Evolutionary conservation across 2,797 vertebrate genomes (phyloP).

Genomic region (Myotis myotis): DNA sequence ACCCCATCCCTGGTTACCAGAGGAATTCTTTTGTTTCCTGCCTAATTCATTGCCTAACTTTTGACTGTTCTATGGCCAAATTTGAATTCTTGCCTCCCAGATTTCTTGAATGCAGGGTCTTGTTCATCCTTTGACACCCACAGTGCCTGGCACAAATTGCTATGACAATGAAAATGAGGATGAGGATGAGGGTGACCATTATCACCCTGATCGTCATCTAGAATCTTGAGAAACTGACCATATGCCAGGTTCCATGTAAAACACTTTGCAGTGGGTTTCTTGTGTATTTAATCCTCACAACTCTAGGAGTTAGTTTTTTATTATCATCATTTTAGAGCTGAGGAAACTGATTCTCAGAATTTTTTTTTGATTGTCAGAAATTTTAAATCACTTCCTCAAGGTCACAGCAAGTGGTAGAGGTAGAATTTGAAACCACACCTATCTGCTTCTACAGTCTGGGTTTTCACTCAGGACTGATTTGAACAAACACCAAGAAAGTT

Average conservation of each 20-base stretch:
- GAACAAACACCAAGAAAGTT: neutral
- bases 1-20: slow-evolving; percentile 1
- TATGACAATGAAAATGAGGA: neutral
- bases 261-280: neutral
- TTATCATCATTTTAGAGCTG: neutral
- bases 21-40: slow-evolving; percentile 49
- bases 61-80: neutral
- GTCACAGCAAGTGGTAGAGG: neutral
- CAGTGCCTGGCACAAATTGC: neutral
- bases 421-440: neutral
- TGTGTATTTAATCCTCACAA: neutral
- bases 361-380: neutral
- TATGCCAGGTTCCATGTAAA: neutral
- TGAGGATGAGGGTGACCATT: neutral
- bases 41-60: slow-evolving; percentile 38
- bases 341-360: neutral
- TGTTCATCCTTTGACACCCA: neutral
- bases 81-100: neutral
- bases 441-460: neutral
- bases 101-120: neutral
- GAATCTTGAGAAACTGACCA: neutral
- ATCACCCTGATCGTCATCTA: neutral
- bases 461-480: neutral
- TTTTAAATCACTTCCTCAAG: neutral
- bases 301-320: neutral